Evolutionary conservation across 2,113 vertebrate genomes (phyloP).

Genomic region (Tragulus kanchil): DNA sequence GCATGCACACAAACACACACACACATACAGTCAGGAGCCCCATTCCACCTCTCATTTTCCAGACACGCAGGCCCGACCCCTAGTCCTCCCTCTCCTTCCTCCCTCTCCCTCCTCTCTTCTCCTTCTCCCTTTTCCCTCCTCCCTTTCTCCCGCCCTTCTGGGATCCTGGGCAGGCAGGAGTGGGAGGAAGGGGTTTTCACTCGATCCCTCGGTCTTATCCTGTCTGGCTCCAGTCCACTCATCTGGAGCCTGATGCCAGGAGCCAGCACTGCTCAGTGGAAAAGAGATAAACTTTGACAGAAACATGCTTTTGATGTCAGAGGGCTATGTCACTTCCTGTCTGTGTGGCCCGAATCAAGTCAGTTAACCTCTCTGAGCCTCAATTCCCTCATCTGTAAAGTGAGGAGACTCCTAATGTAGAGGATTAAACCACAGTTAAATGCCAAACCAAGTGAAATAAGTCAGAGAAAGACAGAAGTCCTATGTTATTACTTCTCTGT

Average conservation of each 20-base stretch:
- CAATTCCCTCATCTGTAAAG: neutral
- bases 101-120: too few relatives aligned
- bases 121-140: too few relatives aligned
- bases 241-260: neutral
- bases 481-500: neutral
- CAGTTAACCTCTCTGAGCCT: neutral
- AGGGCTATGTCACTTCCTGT: conserved; percentile 28
- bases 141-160: too few relatives aligned
- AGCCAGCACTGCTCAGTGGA: neutral
- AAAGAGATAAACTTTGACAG: neutral
- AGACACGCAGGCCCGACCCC: neutral
- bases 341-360: neutral
- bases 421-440: neutral
- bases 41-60: neutral
- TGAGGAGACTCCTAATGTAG: neutral
- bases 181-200: neutral
- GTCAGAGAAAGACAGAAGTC: neutral
- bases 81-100: too few relatives aligned
- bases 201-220: neutral
- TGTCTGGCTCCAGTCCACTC: neutral
- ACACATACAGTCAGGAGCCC: neutral
- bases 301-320: conserved; percentile 1
- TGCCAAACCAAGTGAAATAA: neutral
- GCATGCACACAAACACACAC: neutral
- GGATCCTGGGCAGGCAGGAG: neutral